A percentile compares a stretch with the other conserved stretches of the same genome.
Evolutionary conservation across 1,140 invertebrate genomes (phyloP).

Genomic region (Coptotermes formosanus): DNA sequence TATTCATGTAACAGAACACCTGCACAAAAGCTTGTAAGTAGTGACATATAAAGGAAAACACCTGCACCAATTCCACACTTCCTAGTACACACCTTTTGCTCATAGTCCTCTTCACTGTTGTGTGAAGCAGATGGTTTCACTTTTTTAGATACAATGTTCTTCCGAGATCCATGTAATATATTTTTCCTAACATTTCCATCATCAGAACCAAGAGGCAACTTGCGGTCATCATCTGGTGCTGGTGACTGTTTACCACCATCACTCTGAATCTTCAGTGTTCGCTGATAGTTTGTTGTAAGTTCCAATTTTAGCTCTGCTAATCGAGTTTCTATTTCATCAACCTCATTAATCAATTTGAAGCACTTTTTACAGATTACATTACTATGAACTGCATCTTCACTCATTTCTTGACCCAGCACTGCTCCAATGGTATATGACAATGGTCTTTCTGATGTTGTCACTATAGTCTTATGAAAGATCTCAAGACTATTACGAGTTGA

Average conservation of each 20-base stretch:
- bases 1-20: neutral
- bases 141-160: constrained; percentile 29
- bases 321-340: constrained; percentile 57
- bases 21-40: neutral
- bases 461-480: constrained; percentile 31
- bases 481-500: constrained; percentile 34
- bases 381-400: constrained; percentile 52
- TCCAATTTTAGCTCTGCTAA: constrained; percentile 51
- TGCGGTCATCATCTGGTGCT: constrained; percentile 29
- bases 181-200: constrained; percentile 28
- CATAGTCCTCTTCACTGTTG: constrained; percentile 32
- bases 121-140: constrained; percentile 3
- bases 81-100: constrained; percentile 24
- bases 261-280: constrained; percentile 42
- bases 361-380: constrained; percentile 63
- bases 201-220: constrained; percentile 27
- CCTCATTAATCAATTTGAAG: constrained; percentile 59
- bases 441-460: constrained; percentile 47
- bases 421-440: constrained; percentile 50
- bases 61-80: no score
- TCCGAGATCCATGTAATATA: neutral
- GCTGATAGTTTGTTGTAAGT: constrained; percentile 48
- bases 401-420: constrained; percentile 52
- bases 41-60: no score
- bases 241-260: constrained; percentile 6